Conservation (phyloP, 2,888 invertebrate species). For the Epinotia bilunana region DNA sequence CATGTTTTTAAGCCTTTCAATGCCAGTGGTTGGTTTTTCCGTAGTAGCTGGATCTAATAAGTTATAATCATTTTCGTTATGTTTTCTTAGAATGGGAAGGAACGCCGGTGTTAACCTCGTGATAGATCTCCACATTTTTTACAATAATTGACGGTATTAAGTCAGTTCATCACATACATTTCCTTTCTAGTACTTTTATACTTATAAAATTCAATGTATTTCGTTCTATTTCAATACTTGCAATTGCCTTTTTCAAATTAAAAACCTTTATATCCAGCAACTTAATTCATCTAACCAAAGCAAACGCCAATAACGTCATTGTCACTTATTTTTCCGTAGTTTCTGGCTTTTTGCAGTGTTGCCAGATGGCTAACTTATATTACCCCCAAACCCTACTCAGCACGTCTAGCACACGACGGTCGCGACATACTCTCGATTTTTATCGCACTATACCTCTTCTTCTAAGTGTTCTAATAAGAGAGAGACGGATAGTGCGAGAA, state of each 20-base stretch:
- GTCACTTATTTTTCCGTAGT: no score
- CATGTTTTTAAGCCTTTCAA: slow-evolving; percentile 80
- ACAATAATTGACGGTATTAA: not conserved
- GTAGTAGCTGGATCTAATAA: slow-evolving; percentile 47
- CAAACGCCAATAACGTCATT: not conserved
- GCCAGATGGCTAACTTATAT: no score
- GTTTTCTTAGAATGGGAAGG: slow-evolving; percentile 58
- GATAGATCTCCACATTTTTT: slow-evolving; percentile 62
- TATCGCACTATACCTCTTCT: no score
- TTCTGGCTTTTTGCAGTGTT: no score
- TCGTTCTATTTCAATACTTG: not conserved
- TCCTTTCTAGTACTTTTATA: not conserved
- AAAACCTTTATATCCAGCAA: no score
- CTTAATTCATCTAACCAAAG: not conserved
- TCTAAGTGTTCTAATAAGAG: no score
- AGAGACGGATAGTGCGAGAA: no score
- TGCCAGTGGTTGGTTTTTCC: slow-evolving; percentile 66
- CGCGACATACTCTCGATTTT: no score
- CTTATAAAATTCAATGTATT: not conserved
- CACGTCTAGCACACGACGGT: no score
- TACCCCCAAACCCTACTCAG: no score
- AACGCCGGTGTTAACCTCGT: slow-evolving; percentile 65
- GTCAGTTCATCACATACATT: not conserved
- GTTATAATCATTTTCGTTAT: slow-evolving; percentile 61
- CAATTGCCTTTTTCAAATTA: no score